phyloP scores from a whole-genome alignment of 2,113 vertebrate genomes.

The Charadrius vociferus region DNA sequence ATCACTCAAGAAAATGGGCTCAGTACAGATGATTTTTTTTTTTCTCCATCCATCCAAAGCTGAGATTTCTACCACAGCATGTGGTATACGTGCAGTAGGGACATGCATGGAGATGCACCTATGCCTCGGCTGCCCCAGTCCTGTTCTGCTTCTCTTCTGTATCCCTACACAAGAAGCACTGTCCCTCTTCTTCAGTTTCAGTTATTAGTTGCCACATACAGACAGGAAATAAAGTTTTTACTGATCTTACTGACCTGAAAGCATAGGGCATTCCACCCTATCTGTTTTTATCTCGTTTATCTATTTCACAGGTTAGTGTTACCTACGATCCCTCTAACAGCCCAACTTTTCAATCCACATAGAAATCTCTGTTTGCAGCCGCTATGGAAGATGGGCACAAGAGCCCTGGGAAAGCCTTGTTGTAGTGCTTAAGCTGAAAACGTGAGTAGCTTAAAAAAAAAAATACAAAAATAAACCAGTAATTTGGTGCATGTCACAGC shows the following conservation, averaged over 20 bases:
- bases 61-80: neutral
- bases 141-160: neutral
- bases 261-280: neutral
- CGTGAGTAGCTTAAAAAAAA: neutral
- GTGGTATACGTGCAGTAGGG: too few relatives aligned
- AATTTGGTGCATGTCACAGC: neutral
- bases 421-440: neutral
- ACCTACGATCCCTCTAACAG: neutral
- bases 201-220: neutral
- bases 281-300: neutral
- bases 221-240: neutral
- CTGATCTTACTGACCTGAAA: neutral
- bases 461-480: neutral
- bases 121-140: accelerated
- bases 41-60: neutral
- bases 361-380: neutral
- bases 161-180: neutral
- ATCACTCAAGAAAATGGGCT: neutral
- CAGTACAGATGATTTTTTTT: neutral
- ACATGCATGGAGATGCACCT: neutral
- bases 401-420: neutral
- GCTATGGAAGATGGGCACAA: neutral
- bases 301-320: neutral
- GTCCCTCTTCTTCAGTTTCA: neutral
- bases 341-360: neutral